Base-by-base conservation (phyloP, 2,797 vertebrate species). In the Dallia pectoralis region DNA sequence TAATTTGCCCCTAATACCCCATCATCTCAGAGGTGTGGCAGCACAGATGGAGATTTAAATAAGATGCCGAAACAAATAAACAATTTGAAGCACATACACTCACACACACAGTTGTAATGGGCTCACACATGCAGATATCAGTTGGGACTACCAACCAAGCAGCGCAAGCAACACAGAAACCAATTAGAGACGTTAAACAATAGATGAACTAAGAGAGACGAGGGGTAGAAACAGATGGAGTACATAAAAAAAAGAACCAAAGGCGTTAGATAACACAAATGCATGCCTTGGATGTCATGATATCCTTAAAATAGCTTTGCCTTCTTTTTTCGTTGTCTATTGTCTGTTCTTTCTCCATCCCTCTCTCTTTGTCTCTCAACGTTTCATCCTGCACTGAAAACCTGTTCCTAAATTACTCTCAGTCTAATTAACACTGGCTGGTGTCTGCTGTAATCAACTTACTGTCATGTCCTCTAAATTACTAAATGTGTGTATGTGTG, bases 21-120 rank as follows among this genome's bases (percentile, higher is more conserved):
- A 63, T 65, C 72, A 44, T 65, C 69, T 47, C 51, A 62, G 62
- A 80, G 73, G 76, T 74, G 82, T 44, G 68, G 75, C 4, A 48
- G 75, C 61, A 74, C 80, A 81, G 78, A 78, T 79, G 79, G 77
- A 74, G 62, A 70, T 78, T 74, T 77, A 80, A 85, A 84, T 77
- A 85, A 72, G 36, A 81, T 29, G 59, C 47, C 49, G 48, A 67
- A 51, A 18, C 32, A 30, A 67, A 56, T 61, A 69, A 25, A 67
- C 53, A 69, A 48, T 53, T 69, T 66, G 63, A 56, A 25, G 71
- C 49, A 22, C 40, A 48, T 14, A 61, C n/a, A 62, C 36, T 22
- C 36, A 72, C 53, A 72, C 4, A 69, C 56, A 77, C 53, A 33
- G 7, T 36, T 36, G 33, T 36, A 7, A 36, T 3, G 3, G 33